Base-by-base conservation (phyloP, 2,113 vertebrate genomes). In the Apteryx owenii region DNA sequence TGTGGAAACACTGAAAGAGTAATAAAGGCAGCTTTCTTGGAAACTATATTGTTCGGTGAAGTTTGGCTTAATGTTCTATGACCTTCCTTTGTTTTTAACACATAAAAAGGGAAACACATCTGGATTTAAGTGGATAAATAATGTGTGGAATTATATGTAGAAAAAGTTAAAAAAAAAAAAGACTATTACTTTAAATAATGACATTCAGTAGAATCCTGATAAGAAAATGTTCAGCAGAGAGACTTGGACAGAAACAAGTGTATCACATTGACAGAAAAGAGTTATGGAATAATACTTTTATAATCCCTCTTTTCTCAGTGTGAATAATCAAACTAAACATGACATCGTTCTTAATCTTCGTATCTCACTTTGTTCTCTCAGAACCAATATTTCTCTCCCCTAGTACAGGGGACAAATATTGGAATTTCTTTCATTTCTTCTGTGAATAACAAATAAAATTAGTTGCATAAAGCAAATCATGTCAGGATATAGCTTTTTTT, bases 1-100 rank as follows among this genome's bases (percentile, higher is more conserved):
- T 90, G 83, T 90, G 80, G 85, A 73, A 91, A 93, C 95, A 89
- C 56, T 75, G 60, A 94, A 90, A 78, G 61, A 92, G 51, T 75
- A 90, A 90, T 75, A 92, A 83, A 84, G 22, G 25, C 14, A 92
- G 23, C 20, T 12, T 77, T 89, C 91, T 85, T 62, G 15, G 42
- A 91, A 94, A 90, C 71, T 84, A 4, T 81, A 50, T 66, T 93
- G 66, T 78, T 92, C 90, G 95, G n/a, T 80, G 44, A 79, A 50
- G 42, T 93, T 76, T 89, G 79, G 66, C 51, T 81, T 94, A 81
- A 86, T 81, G 58, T 29, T 62, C 92, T 94, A 88, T 88, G 26
- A 90, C 54, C 83, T 69, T 90, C 40, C 58, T 11, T 88, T 38
- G 50, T 12, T 40, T 23, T 19, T 33, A 54, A 40, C 50, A 33